Evolutionary conservation across 2,888 invertebrate species (phyloP), one percentile per base, ranked within the genome.

Genomic region (Melinopterus prodromus): DNA sequence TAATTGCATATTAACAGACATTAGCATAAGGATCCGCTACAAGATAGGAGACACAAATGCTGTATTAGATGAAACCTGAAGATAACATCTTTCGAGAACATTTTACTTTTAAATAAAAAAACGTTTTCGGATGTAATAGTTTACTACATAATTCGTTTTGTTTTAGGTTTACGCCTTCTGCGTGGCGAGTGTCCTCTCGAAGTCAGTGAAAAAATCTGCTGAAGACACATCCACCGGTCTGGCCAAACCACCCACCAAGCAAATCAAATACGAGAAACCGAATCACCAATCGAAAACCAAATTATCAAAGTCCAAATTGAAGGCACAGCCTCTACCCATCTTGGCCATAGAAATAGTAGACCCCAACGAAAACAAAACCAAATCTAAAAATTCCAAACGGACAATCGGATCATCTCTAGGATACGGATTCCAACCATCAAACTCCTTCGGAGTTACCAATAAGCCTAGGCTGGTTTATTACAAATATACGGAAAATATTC

Each of bases 381-480:
- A 86, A 71, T 83, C 84, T 1, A 87, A 86, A 79, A 92, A 92
- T 87, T 91, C 90, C 0, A 95, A 95, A 86, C 90, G 95, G 83
- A 95, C 95, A 0, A 93, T 95, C 14, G 94, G 95, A 82, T 92
- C 92, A 0, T 93, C 93, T 76, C 89, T 95, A 12, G 95, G 95
- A 80, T 95, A 94, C 86, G 94, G 94, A 6, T 92, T 92, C 82
- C 90, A 90, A 83, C 71, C 71, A 12, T 74, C 75, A 38, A 90
- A 90, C 1, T 92, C 92, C 83, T 89, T 89, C 82, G 91, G 91
- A 7, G 91, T 91, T 72, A 88, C 89, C 84, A 87, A 80, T 84
- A 86, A 88, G n/a, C 88, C 88, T 53, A 93, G 92, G 85, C 93
- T 92, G 84, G 91, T 92, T 90, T 91, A 94, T 81, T 94, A 94